phyloP scores from a whole-genome alignment of 2,113 vertebrate species.

The Triplophysa tibetana region DNA sequence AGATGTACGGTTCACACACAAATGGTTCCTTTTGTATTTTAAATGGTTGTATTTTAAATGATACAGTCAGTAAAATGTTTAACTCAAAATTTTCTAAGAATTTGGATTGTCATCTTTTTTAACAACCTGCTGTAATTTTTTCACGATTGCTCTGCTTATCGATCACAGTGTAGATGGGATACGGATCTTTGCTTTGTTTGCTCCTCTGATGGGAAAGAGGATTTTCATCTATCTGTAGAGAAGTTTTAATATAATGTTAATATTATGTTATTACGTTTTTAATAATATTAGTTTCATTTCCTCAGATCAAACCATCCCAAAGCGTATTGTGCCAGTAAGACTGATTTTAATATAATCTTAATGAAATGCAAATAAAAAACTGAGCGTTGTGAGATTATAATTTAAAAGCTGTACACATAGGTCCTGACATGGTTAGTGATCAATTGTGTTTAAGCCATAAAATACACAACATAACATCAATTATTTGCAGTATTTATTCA shows the following conservation, averaged over 20 bases:
- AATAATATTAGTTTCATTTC: neutral
- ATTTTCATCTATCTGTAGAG: conserved; percentile 28
- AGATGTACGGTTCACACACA: too few species aligned
- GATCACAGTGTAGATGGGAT: conserved; percentile 44
- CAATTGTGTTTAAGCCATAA: too few species aligned
- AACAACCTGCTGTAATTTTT: neutral
- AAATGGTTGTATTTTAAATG: too few species aligned
- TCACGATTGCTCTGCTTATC: conserved; percentile 1
- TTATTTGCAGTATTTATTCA: neutral
- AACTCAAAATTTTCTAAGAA: too few species aligned
- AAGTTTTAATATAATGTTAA: neutral
- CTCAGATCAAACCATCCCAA: too few species aligned
- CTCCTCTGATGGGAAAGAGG: conserved; percentile 15
- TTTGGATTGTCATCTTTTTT: too few species aligned
- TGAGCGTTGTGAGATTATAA: neutral
- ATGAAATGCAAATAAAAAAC: neutral
- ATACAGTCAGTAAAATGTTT: too few species aligned
- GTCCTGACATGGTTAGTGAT: too few species aligned
- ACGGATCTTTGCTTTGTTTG: conserved; percentile 31
- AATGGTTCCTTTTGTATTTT: too few species aligned
- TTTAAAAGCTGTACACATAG: neutral
- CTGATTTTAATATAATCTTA: neutral
- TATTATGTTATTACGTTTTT: too few species aligned
- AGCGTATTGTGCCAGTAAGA: neutral
- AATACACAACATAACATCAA: neutral